Percentiles rank a stretch among this genome's conserved stretches.
phyloP scores from a whole-genome alignment of 2,888 invertebrate species.

The Osmoderma eremita region DNA sequence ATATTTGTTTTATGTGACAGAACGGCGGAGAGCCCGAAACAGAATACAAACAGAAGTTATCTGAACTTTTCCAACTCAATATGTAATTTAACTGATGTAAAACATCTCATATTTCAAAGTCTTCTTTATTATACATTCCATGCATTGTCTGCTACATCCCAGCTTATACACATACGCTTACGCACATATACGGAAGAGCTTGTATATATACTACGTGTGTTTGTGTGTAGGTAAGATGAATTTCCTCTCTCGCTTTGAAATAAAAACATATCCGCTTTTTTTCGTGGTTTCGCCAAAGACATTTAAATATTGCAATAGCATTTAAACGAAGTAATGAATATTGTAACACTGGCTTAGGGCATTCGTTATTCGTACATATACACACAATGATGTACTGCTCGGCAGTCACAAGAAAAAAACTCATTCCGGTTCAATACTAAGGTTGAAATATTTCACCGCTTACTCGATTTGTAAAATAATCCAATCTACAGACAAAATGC shows the following conservation, averaged over 20 bases:
- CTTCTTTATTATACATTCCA: slow-evolving; percentile 49
- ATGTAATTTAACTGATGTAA: slow-evolving; percentile 48
- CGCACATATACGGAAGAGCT: background rate
- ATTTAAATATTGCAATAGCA: slow-evolving; percentile 36
- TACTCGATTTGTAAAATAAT: no score
- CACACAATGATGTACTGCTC: background rate
- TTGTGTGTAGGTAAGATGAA: slow-evolving; percentile 27
- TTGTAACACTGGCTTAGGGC: slow-evolving; percentile 1
- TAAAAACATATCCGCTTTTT: slow-evolving; percentile 20
- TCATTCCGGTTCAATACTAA: no score
- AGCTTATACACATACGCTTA: slow-evolving; percentile 12
- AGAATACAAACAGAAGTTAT: slow-evolving; percentile 19
- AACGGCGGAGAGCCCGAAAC: background rate
- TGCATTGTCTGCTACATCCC: slow-evolving; percentile 44
- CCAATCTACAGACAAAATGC: no score
- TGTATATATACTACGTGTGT: slow-evolving; percentile 1
- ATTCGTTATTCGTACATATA: slow-evolving; percentile 16
- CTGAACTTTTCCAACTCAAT: slow-evolving; percentile 41
- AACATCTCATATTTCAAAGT: slow-evolving; percentile 49
- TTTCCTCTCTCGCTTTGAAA: slow-evolving; percentile 29
- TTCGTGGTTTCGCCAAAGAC: slow-evolving; percentile 16
- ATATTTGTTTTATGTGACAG: background rate
- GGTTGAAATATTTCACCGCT: no score
- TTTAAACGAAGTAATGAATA: slow-evolving; percentile 26
- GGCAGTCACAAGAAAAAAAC: no score